Evolutionary conservation across 2,888 invertebrate genomes (phyloP), one percentile per base, ranked within the genome.

Genomic region (Empis livida): DNA sequence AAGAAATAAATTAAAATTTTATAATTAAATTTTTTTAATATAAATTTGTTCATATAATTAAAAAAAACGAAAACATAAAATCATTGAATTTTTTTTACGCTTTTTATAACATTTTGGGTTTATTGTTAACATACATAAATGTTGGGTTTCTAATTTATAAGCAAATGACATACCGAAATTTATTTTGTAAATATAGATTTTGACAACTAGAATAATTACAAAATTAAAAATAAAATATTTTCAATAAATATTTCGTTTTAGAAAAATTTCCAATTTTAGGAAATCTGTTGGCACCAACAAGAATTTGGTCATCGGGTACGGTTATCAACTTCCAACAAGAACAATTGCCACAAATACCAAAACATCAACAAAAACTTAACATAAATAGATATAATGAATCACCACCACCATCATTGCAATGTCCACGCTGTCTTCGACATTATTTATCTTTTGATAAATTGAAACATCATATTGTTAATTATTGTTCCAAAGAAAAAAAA

Each of bases 241-340:
- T 8, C 23, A 27, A 27, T 27, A 4, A 27, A 27, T 20, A 30
- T 40, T 52, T 52, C 38, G 45, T 51, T 48, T 48, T 50, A 67
- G 66, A 67, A 56, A 67, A 67, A 51, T 67, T 67, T 56, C 66
- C 66, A 51, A 67, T 67, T 49, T 56, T 67, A 58, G 66, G 68
- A 50, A 67, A 66, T 54, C 56, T 67, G 15, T 53, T 67, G 57
- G 67, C 45, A 53, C 15, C 11, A 51, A 37, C 38, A 47, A 38
- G 35, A 43, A 45, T 37, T 35, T 43, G 48, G 37, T 41, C 41
- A 30, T 20, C 43, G n/a, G 30, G 40, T 37, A 20, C 46, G 37
- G 14, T 38, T 43, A 23, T 46, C 35, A 38, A 47, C 47, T 38
- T 30, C 47, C 3, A 49, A 46, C 32, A 42, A 53, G 23, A 51